Conservation (phyloP, 2,888 invertebrate species). For the Leucoma salicis region DNA sequence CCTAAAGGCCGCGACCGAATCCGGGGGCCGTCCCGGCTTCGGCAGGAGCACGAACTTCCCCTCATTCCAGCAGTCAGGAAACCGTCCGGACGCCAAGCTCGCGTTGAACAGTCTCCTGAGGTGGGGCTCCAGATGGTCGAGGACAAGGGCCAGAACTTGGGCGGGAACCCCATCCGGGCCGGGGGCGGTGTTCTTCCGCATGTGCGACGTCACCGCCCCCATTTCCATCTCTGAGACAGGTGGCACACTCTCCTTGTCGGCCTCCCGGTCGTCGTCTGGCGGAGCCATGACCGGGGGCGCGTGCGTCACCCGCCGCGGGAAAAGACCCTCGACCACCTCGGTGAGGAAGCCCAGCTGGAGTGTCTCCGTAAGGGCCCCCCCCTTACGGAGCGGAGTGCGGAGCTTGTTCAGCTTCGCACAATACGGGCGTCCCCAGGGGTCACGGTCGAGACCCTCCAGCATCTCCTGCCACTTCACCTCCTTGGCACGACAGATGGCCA, state of each 20-base stretch:
- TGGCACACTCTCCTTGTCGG: not conserved
- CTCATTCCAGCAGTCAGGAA: too few relatives aligned
- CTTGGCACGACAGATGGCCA: not conserved
- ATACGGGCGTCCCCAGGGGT: not conserved
- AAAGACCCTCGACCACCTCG: not conserved
- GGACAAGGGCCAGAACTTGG: conserved; percentile 6
- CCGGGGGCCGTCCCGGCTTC: too few relatives aligned
- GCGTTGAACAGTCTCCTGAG: conserved; percentile 7
- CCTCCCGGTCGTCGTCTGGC: not conserved
- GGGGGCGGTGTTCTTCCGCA: conserved; percentile 1
- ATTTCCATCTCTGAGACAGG: not conserved
- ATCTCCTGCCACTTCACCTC: not conserved
- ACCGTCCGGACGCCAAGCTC: conserved; percentile 8
- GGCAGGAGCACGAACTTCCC: too few relatives aligned
- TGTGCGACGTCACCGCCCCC: not conserved
- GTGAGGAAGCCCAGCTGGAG: not conserved
- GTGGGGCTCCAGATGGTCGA: conserved; percentile 5
- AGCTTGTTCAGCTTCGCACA: conserved; percentile 19
- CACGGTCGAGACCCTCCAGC: not conserved
- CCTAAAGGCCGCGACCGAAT: too few relatives aligned
- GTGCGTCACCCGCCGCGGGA: not conserved
- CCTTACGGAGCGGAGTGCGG: conserved; percentile 25
- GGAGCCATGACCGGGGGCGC: conserved; percentile 1
- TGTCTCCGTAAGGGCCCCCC: not conserved
- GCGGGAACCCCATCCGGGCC: conserved; percentile 16